Percentiles rank a stretch among this genome's conserved stretches.
phyloP scores from a whole-genome alignment of 92 coral and sea anemone species.

The Epizoanthus fatuus region DNA sequence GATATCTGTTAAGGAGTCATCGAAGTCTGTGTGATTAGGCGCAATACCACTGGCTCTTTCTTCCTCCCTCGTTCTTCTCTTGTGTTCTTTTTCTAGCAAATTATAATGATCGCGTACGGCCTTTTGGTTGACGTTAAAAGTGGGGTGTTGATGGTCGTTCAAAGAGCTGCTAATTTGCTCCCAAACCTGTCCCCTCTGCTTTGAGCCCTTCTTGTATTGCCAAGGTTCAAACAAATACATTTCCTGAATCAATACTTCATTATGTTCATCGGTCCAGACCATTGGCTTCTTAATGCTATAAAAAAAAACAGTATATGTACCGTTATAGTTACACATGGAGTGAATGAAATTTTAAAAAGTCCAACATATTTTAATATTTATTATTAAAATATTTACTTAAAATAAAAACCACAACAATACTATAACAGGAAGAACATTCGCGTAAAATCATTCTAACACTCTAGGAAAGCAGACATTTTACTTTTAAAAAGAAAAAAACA shows the following conservation, averaged over 20 bases:
- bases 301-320: conserved; percentile 6
- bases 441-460: background rate
- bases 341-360: background rate
- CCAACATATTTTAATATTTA: background rate
- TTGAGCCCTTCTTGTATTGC: conserved; percentile 54
- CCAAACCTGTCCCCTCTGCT: conserved; percentile 58
- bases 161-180: conserved; percentile 54
- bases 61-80: conserved; percentile 43
- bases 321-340: background rate
- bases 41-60: conserved; percentile 64
- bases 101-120: conserved; percentile 46
- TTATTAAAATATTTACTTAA: background rate
- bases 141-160: conserved; percentile 34
- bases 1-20: conserved; percentile 44
- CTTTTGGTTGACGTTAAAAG: conserved; percentile 54
- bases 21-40: conserved; percentile 35
- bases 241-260: conserved; percentile 58
- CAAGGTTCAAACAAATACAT: conserved; percentile 61
- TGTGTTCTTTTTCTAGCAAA: conserved; percentile 46
- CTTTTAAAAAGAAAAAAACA: background rate
- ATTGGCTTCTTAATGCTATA: conserved; percentile 58
- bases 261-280: conserved; percentile 65
- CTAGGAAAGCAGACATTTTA: background rate
- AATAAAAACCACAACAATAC: background rate
- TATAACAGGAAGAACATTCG: background rate